These are phyloP conservation scores for Phthorimaea operculella DNA, from an alignment of 1,140 invertebrate genomes.

Conservation along the genomic window DNA sequence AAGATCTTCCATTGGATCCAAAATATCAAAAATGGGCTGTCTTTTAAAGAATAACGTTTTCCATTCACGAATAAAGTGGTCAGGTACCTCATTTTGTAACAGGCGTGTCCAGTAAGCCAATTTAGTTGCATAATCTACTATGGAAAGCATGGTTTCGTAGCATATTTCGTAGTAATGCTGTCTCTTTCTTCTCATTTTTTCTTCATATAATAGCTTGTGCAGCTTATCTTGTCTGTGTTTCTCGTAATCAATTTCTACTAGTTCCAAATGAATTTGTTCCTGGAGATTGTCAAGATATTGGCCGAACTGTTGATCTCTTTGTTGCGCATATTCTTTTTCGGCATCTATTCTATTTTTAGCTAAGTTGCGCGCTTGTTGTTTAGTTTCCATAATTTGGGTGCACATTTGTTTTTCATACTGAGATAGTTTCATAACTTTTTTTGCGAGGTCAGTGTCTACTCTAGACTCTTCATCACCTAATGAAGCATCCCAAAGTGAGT, in stretches of 20 bases:
- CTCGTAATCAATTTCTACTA: constrained; percentile 65
- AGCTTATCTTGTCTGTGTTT: constrained; percentile 62
- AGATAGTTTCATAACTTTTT: constrained; percentile 69
- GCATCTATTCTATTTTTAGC: constrained; percentile 62
- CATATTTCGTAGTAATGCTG: constrained; percentile 63
- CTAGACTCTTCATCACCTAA: constrained; percentile 62
- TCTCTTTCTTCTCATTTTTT: constrained; percentile 57
- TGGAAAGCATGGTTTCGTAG: constrained; percentile 59
- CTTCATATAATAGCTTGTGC: constrained; percentile 60
- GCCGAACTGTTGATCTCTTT: constrained; percentile 59
- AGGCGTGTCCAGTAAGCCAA: constrained; percentile 61
- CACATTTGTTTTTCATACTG: constrained; percentile 73
- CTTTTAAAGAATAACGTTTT: constrained; percentile 64
- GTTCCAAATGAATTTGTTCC: constrained; percentile 54
- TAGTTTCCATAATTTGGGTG: constrained; percentile 70
- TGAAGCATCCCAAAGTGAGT: constrained; percentile 47
- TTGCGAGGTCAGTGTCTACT: constrained; percentile 61
- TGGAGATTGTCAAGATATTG: constrained; percentile 55
- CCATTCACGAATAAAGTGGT: constrained; percentile 64
- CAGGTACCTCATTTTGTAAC: constrained; percentile 52
- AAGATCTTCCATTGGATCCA: constrained; percentile 44
- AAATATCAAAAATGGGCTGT: constrained; percentile 65
- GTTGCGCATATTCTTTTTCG: constrained; percentile 57
- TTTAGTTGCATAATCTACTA: constrained; percentile 67
- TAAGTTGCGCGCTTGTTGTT: constrained; percentile 66